Conservation (phyloP, 2,888 invertebrate genomes). For the Troides aeacus region DNA sequence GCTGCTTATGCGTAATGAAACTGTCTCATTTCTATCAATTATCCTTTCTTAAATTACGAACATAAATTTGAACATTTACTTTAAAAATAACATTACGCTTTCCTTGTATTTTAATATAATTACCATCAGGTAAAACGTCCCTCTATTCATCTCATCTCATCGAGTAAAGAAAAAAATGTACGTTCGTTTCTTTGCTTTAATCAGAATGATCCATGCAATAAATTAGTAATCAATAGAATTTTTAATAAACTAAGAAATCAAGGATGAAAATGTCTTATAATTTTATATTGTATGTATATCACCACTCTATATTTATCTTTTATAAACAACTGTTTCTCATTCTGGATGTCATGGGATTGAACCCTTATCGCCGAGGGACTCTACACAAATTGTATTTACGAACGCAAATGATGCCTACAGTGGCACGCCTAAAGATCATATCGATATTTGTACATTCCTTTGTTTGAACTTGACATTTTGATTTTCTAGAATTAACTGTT, state of each 20-base stretch:
- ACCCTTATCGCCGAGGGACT: neutral
- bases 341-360: neutral
- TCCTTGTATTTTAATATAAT: too few species aligned
- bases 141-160: too few species aligned
- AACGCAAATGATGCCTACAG: neutral
- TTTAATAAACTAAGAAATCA: neutral
- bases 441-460: neutral
- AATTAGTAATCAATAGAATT: neutral
- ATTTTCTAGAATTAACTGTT: neutral
- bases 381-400: neutral
- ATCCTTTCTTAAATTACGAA: too few species aligned
- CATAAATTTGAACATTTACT: too few species aligned
- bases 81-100: too few species aligned
- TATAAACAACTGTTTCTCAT: neutral
- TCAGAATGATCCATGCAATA: neutral
- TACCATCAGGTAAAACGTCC: too few species aligned
- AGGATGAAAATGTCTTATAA: neutral
- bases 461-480: slow-evolving; percentile 10
- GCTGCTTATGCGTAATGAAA: too few species aligned
- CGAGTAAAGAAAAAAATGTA: neutral
- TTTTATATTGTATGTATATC: neutral
- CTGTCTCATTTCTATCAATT: too few species aligned
- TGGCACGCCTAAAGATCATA: slow-evolving; percentile 1
- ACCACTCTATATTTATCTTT: neutral
- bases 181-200: neutral